Evolutionary conservation across 2,888 invertebrate genomes (phyloP).

Genomic region (Barypeithes pellucidus): DNA sequence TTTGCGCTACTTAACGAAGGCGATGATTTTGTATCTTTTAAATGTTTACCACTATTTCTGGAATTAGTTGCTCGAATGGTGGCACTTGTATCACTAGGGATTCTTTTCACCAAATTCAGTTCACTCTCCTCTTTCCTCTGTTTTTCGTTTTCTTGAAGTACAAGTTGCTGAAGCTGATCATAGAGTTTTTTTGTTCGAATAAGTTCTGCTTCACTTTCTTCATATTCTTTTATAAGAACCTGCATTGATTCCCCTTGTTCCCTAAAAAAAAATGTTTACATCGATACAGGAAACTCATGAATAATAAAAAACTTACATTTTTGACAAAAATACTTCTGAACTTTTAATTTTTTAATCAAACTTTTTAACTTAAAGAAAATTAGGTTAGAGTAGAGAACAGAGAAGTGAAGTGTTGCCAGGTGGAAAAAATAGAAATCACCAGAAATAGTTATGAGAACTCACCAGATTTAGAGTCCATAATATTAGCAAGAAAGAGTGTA

Average conservation of each 20-base stretch:
- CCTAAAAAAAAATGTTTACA: background rate
- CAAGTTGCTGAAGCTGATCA: slow-evolving; percentile 36
- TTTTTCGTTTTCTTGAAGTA: slow-evolving; percentile 32
- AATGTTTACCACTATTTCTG: background rate
- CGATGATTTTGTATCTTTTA: slow-evolving; percentile 14
- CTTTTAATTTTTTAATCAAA: too few species aligned
- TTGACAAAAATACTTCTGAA: too few species aligned
- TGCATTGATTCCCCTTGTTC: background rate
- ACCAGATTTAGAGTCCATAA: too few species aligned
- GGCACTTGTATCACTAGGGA: slow-evolving; percentile 1
- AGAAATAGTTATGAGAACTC: too few species aligned
- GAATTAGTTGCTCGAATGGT: background rate
- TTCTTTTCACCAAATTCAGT: background rate
- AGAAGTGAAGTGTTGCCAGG: too few species aligned
- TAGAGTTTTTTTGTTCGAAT: slow-evolving; percentile 36
- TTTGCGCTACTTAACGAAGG: slow-evolving; percentile 5
- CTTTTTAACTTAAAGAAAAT: too few species aligned
- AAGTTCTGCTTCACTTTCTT: slow-evolving; percentile 37
- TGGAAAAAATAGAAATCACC: too few species aligned
- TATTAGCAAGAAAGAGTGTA: too few species aligned
- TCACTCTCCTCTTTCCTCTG: background rate
- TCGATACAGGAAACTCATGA: background rate
- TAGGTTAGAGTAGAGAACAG: too few species aligned
- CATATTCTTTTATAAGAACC: background rate
- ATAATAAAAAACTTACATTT: background rate